These are phyloP conservation scores for Hippopotamyrus pictus DNA, from an alignment of 2,797 vertebrate genomes.

Conservation along the genomic window DNA sequence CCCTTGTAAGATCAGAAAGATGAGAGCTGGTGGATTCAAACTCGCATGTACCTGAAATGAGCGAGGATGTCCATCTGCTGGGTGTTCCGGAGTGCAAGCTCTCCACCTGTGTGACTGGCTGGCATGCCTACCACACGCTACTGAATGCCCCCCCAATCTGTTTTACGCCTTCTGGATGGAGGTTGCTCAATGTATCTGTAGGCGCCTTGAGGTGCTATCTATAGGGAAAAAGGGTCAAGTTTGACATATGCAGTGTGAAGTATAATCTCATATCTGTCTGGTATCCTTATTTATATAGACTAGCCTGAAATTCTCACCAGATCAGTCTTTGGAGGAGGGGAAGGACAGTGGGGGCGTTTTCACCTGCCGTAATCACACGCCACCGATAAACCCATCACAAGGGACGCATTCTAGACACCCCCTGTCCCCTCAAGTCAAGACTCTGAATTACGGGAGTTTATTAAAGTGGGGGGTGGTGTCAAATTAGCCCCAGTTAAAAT, in stretches of 20 bases:
- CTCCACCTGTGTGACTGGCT: constrained; percentile 73
- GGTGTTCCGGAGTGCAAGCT: constrained; percentile 72
- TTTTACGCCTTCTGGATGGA: constrained; percentile 35
- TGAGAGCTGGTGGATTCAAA: constrained; percentile 60
- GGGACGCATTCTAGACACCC: constrained; percentile 8
- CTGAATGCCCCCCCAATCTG: constrained; percentile 71
- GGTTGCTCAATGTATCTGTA: constrained; percentile 49
- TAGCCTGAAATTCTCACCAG: neutral
- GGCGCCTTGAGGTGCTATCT: constrained; percentile 70
- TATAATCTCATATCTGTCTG: constrained; percentile 52
- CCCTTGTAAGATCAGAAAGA: constrained; percentile 62
- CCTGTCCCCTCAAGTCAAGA: constrained; percentile 12
- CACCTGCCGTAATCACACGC: neutral
- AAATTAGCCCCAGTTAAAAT: neutral
- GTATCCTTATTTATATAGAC: neutral
- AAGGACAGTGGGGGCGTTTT: neutral
- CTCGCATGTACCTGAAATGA: constrained; percentile 86
- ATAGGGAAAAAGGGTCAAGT: constrained; percentile 66
- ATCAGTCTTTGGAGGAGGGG: neutral
- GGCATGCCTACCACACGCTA: constrained; percentile 63
- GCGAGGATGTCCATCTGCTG: constrained; percentile 79
- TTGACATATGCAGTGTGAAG: constrained; percentile 68
- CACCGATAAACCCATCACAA: neutral
- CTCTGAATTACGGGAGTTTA: neutral
- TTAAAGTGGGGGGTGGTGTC: neutral